Evolutionary conservation across 2,888 invertebrate species (phyloP).

Genomic region (Melanchra persicariae): DNA sequence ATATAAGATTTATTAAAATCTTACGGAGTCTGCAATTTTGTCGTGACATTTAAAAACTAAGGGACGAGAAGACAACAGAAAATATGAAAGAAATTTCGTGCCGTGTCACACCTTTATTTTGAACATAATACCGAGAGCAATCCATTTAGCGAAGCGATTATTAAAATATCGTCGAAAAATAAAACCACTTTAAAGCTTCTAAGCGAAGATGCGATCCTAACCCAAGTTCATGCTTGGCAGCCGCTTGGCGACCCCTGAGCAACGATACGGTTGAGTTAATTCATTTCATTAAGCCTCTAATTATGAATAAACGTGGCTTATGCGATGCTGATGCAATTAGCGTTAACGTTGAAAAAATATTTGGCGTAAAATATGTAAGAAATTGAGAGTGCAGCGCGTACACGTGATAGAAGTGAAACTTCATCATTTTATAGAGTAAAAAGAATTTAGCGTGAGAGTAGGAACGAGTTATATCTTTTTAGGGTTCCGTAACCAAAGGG

Average conservation of each 20-base stretch:
- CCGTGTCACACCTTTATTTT: no score
- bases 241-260: slow-evolving; percentile 25
- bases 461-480: no score
- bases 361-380: neutral
- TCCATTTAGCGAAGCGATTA: neutral
- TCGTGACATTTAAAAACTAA: no score
- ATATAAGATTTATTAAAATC: no score
- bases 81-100: no score
- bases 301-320: slow-evolving; percentile 40
- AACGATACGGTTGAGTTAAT: slow-evolving; percentile 44
- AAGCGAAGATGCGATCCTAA: neutral
- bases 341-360: slow-evolving; percentile 21
- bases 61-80: no score
- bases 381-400: no score
- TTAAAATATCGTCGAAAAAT: neutral
- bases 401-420: no score
- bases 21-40: no score
- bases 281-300: slow-evolving; percentile 43
- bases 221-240: slow-evolving; percentile 18
- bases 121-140: neutral
- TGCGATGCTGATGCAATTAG: slow-evolving; percentile 43
- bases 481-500: no score
- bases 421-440: no score
- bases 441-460: no score
- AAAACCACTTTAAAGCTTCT: neutral